Percentiles rank a stretch among this genome's conserved stretches.
These are phyloP conservation scores for Beaufortia kweichowensis DNA, from an alignment of 2,113 vertebrate species.

Conservation along the genomic window DNA sequence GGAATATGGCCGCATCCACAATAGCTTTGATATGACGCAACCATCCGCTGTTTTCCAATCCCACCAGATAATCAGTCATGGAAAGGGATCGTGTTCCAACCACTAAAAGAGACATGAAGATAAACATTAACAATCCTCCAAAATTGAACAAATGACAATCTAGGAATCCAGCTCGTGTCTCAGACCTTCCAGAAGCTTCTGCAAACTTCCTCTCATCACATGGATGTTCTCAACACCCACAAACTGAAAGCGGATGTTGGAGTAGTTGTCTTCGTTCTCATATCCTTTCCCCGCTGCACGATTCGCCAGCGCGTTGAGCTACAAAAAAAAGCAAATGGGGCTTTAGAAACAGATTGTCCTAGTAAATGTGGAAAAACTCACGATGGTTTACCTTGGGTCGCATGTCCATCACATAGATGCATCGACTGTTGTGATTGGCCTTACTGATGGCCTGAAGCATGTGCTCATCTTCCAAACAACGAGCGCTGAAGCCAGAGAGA, in stretches of 20 bases:
- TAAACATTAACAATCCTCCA: neutral
- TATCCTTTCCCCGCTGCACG: constrained; percentile 98
- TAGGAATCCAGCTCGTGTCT: neutral
- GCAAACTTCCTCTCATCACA: constrained; percentile 94
- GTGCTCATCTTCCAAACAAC: constrained; percentile 94
- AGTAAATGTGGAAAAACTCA: neutral
- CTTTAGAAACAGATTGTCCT: neutral
- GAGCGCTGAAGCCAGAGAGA: constrained; percentile 95
- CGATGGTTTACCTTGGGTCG: constrained; percentile 84
- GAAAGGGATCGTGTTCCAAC: constrained; percentile 83
- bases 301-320: constrained; percentile 97
- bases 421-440: constrained; percentile 88
- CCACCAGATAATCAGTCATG: constrained; percentile 87
- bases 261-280: constrained; percentile 99
- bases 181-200: constrained; percentile 92
- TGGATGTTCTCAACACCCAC: constrained; percentile 99
- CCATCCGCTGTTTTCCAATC: constrained; percentile 92
- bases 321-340: neutral
- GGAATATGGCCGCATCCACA: constrained; percentile 89
- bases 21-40: constrained; percentile 93
- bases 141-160: neutral
- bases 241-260: constrained; percentile 98
- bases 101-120: constrained; percentile 69
- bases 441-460: constrained; percentile 96
- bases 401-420: constrained; percentile 96